Percentiles rank a stretch among this genome's conserved stretches.
phyloP scores from a whole-genome alignment of 2,113 vertebrate genomes.

The Pollachius pollachius region DNA sequence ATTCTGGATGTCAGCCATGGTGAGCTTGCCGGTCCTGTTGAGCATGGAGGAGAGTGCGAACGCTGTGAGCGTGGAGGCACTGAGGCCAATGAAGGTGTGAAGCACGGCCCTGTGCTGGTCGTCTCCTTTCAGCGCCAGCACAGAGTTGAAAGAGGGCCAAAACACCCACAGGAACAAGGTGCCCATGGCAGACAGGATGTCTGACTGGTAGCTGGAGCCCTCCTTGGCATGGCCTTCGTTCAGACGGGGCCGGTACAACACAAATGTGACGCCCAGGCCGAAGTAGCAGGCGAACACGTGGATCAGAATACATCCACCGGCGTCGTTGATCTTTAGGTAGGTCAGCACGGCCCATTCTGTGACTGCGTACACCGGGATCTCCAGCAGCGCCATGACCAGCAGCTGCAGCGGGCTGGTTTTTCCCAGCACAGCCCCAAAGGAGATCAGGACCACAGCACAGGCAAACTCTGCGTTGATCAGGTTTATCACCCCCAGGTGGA shows the following conservation, averaged over 20 bases:
- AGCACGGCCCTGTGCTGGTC: conserved; percentile 80
- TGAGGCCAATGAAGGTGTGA: conserved; percentile 81
- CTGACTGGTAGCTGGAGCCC: conserved; percentile 69
- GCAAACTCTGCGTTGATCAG: conserved; percentile 79
- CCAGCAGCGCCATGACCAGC: conserved; percentile 76
- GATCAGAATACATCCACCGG: conserved; percentile 81
- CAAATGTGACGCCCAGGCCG: conserved; percentile 77
- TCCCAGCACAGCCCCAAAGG: conserved; percentile 78
- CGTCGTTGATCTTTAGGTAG: conserved; percentile 74
- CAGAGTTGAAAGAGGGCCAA: conserved; percentile 83
- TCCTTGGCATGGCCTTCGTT: conserved; percentile 68
- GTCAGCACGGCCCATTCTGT: conserved; percentile 75
- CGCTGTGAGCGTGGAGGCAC: conserved; percentile 73
- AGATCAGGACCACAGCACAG: conserved; percentile 81
- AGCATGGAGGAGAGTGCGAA: conserved; percentile 76
- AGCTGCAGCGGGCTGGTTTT: conserved; percentile 82
- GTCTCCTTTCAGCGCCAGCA: conserved; percentile 68
- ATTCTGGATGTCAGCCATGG: conserved; percentile 79
- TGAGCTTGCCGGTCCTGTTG: conserved; percentile 74
- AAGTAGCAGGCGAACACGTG: conserved; percentile 87
- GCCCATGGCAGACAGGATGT: conserved; percentile 77
- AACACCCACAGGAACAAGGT: conserved; percentile 85
- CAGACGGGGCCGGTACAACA: conserved; percentile 65
- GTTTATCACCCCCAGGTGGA: conserved; percentile 76
- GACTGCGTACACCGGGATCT: conserved; percentile 73